Evolutionary conservation across 92 coral and sea anemone genomes (phyloP), one percentile per base, ranked within the genome.

Genomic region (Isaurus tuberculatus): DNA sequence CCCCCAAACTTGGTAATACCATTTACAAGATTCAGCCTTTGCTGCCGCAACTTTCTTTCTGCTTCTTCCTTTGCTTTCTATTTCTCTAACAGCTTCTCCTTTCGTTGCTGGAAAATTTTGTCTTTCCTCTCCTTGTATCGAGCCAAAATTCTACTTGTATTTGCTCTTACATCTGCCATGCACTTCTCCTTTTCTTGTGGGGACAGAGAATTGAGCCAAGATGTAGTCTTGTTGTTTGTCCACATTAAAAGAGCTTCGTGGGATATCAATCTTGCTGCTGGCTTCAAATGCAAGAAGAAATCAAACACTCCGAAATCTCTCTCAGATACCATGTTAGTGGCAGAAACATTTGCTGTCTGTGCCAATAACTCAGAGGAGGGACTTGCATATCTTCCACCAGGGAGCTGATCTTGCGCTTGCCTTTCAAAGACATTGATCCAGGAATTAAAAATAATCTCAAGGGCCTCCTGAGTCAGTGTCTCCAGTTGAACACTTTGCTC

Each of bases 381-480:
- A 73, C 61, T 43, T 48, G 69, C 61, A 75, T 84, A 84, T 81
- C 66, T 84, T 74, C 88, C 83, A 65, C 83, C 75, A 22, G 69
- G 83, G 70, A 84, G 79, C 58, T 75, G 82, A 55, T 75, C 68
- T 37, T 75, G 22, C 28, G 69, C 70, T 48, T 57, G 70, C 22
- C 80, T 70, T 46, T 74, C 75, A 32, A 83, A 43, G 44, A 84
- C 73, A 67, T 74, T 84, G 77, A 84, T 44, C 75, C 88, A 84
- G 2, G 42, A 74, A 73, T 84, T 32, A 71, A 84, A 84, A 20
- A 84, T 65, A 32, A 84, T 34, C 77, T 74, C 83, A 66, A 84
- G 73, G 88, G 83, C 88, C 61, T 84, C 82, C 65, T 73, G 87
- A 28, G 83, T 73, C 87, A 84, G 49, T 37, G 72, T 53, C 87